Evolutionary conservation across 2,113 vertebrate species (phyloP), one percentile per base, ranked within the genome.

Genomic region (Vireo altiloquus): DNA sequence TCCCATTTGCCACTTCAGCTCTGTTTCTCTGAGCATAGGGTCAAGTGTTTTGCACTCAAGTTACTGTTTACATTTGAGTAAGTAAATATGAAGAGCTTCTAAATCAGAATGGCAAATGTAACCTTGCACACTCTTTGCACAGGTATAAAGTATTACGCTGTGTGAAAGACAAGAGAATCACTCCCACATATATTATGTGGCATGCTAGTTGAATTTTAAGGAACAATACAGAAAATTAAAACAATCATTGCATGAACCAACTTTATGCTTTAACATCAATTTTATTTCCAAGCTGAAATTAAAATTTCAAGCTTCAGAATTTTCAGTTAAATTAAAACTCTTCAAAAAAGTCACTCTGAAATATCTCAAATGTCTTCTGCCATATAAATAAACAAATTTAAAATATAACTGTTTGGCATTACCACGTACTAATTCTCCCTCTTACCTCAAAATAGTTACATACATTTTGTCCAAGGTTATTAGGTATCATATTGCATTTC

Each of bases 31-130:
- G 47, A 95, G 88, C 52, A 66, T 4, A 71, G 65, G 61, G 82
- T 94, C 84, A 90, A 95, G 88, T 94, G 79, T 59, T 92, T 54
- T 60, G 54, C 70, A 75, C 72, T 89, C 57, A 71, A 53, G 42
- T 78, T 63, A 60, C 53, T 94, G 77, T 96, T 96, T 92, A 96
- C 89, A 90, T 91, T 94, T 90, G 52, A 77, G 49, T 87, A 94
- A 90, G 89, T 75, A 92, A 93, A 92, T 78, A 90, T 39, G 14
- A 90, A 83, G 89, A 89, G 76, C 77, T 91, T 84, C 87, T 68
- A 87, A 95, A 90, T 75, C 71, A 81, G 30, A 59, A 66, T 44
- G 47, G 50, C 59, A 92, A 46, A 57, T 33, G 63, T 47, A 86
- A 77, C 42, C 56, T 94, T 90, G 68, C 46, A 86, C 33, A 77